A percentile compares a stretch with the other conserved stretches of the same genome.
Conservation (phyloP, 2,113 vertebrate genomes). For the Sinocyclocheilus grahami region DNA sequence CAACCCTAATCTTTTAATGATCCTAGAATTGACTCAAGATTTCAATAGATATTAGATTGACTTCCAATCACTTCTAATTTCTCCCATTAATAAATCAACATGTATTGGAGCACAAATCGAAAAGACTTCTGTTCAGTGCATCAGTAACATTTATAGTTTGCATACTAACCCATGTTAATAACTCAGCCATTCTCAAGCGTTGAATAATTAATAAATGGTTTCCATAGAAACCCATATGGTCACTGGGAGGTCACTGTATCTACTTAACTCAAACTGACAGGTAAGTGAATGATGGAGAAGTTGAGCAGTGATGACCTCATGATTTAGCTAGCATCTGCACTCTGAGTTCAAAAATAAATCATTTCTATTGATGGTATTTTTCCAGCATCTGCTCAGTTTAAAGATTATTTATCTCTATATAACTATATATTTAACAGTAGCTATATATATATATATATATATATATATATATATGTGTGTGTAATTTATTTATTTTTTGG, state of each 20-base stretch:
- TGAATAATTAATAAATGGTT: constrained; percentile 63
- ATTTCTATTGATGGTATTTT: too few relatives aligned
- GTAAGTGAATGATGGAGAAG: too few relatives aligned
- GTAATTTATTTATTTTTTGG: background rate
- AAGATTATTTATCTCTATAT: too few relatives aligned
- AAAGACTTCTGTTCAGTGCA: constrained; percentile 15
- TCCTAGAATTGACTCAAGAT: background rate
- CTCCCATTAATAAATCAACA: background rate
- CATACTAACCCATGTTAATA: constrained; percentile 55
- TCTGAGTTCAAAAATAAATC: too few relatives aligned
- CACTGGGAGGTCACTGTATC: constrained; percentile 22
- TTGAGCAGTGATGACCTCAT: too few relatives aligned
- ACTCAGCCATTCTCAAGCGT: constrained; percentile 61
- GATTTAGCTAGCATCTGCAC: too few relatives aligned
- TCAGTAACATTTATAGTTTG: constrained; percentile 59
- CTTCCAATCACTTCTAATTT: background rate
- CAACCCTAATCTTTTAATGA: background rate
- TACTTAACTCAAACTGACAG: background rate
- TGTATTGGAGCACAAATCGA: background rate
- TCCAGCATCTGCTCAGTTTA: too few relatives aligned
- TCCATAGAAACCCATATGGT: constrained; percentile 24
- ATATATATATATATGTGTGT: too few relatives aligned
- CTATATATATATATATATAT: too few relatives aligned
- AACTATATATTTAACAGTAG: too few relatives aligned
- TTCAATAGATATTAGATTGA: background rate